Evolutionary conservation across 2,113 vertebrate genomes (phyloP), one percentile per base, ranked within the genome.

Genomic region (Coptodon rendalli): DNA sequence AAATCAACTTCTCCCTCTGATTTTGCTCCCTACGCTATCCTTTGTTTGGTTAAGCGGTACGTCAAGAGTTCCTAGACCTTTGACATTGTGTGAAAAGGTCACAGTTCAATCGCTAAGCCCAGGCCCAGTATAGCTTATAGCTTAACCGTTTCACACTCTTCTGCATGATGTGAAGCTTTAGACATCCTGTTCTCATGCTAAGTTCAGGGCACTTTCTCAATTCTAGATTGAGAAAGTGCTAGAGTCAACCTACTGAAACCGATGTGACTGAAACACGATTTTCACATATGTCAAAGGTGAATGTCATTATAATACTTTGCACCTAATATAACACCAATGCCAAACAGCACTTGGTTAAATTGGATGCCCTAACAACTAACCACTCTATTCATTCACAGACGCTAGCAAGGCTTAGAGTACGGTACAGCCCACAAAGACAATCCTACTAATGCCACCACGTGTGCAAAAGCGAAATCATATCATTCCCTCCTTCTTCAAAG

Each of bases 71-170:
- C 48, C 56, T 71, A 86, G 83, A 91, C 80, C 80, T 84, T 82
- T 89, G 85, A 89, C 79, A 83, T 19, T 85, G 88, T 50, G 71
- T 83, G 54, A 82, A 84, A 84, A 90, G 76, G 86, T 88, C 89
- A 89, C 19, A 80, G 80, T 66, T 34, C 59, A 78, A 50, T 31
- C 5, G 10, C 73, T 31, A 78, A 78, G 27, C 24, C 16, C 16
- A 19, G 31, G 73, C 66, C 56, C 56, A 8, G 34, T 13, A 10
- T 66, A 86, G 79, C 63, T 85, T 81, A 88, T 57, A 91, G 87
- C 80, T 85, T 83, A 80, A 50, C 45, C 3, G 3, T 3, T 27
- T 50, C 43, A 78, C 45, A 78, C 45, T 31, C 48, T 50, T 29
- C 27, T 52, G 45, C 45, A 31, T 52, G 71, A 78, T 78, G 45